Evolutionary conservation across 2,113 vertebrate species (phyloP).

Genomic region (Elephantulus edwardii): DNA sequence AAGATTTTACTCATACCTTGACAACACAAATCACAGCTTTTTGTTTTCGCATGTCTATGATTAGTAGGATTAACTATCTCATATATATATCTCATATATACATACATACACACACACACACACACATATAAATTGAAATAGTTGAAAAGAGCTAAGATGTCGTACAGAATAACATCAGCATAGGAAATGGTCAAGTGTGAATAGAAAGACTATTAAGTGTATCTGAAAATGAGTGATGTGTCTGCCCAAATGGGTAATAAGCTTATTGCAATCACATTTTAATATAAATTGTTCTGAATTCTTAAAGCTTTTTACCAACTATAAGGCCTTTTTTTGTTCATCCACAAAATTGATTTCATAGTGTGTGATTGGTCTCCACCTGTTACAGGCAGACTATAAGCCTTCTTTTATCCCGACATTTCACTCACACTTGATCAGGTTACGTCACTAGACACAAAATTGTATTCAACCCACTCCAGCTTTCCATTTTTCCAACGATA

Average conservation of each 20-base stretch:
- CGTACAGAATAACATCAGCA: conserved; percentile 72
- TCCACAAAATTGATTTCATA: conserved; percentile 64
- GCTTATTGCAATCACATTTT: conserved; percentile 43
- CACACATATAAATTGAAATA: conserved; percentile 38
- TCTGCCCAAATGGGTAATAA: conserved; percentile 67
- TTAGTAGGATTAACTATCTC: conserved; percentile 57
- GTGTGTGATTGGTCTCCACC: conserved; percentile 78
- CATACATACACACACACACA: no score
- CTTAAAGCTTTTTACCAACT: conserved; percentile 1
- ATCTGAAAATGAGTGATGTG: conserved; percentile 55
- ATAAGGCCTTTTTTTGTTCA: conserved; percentile 66
- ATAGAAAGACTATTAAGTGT: conserved; percentile 71
- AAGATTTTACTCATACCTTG: conserved; percentile 10
- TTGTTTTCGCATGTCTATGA: conserved; percentile 44
- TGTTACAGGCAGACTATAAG: conserved; percentile 79
- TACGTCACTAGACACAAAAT: conserved; percentile 68
- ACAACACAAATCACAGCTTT: conserved; percentile 31
- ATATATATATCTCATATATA: no score
- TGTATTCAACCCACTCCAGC: conserved; percentile 56
- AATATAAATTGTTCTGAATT: conserved; percentile 64
- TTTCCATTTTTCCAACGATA: conserved; percentile 66
- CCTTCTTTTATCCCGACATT: conserved; percentile 62
- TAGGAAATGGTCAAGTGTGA: conserved; percentile 74
- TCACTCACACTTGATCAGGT: conserved; percentile 77
- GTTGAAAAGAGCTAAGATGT: conserved; percentile 76